These are phyloP conservation scores for Teleogryllus oceanicus DNA, from an alignment of 2,888 invertebrate genomes.

Conservation along the genomic window DNA sequence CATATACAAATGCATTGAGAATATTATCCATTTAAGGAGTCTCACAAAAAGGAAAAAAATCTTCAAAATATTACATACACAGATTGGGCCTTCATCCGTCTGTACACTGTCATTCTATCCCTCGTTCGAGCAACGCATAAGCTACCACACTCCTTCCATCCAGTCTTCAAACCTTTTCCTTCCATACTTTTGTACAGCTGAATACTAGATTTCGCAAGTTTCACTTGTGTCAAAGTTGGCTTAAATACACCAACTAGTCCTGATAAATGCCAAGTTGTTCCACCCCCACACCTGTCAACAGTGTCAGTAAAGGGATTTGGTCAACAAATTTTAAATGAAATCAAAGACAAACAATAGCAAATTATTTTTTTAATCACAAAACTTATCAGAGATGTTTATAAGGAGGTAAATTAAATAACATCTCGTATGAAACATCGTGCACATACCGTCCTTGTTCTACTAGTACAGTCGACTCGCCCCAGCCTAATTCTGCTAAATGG, in stretches of 20 bases:
- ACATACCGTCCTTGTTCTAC: slow-evolving; percentile 79
- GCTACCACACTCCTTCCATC: slow-evolving; percentile 91
- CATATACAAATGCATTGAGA: too few species aligned
- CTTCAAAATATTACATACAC: slow-evolving; percentile 55
- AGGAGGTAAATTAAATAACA: neutral
- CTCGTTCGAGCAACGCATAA: slow-evolving; percentile 77
- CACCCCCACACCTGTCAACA: slow-evolving; percentile 64
- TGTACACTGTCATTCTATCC: slow-evolving; percentile 79
- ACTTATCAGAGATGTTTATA: slow-evolving; percentile 19
- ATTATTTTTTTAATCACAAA: slow-evolving; percentile 22
- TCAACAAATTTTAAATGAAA: slow-evolving; percentile 19
- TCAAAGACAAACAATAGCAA: neutral
- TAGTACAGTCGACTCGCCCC: slow-evolving; percentile 75
- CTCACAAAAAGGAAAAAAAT: too few species aligned
- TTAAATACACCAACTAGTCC: slow-evolving; percentile 84
- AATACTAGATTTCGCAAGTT: slow-evolving; percentile 76
- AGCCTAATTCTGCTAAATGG: slow-evolving; percentile 77
- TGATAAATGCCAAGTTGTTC: slow-evolving; percentile 73
- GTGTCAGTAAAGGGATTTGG: neutral
- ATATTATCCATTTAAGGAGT: too few species aligned
- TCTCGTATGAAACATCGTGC: neutral
- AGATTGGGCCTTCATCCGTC: slow-evolving; percentile 81
- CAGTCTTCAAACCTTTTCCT: slow-evolving; percentile 66
- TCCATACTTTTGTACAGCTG: slow-evolving; percentile 70
- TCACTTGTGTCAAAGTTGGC: slow-evolving; percentile 75